Base-by-base conservation (phyloP, 2,888 invertebrate species). In the Lampropteryx suffumata region DNA sequence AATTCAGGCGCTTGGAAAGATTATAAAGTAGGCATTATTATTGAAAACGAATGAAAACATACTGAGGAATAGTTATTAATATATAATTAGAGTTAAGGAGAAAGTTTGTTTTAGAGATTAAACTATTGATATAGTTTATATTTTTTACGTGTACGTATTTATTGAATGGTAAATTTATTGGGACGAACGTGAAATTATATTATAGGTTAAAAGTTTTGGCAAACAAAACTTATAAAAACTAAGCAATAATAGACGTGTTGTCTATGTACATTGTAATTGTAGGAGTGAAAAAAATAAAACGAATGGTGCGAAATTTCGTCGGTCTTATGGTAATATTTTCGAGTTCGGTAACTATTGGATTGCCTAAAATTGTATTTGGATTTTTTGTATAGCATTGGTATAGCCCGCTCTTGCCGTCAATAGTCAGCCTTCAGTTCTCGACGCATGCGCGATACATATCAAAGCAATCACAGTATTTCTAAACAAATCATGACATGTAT, bases 61-160 rank as follows among this genome's bases (percentile, higher is more conserved):
- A 86, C 85, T 85, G 89, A 88, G 82, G 76, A 83, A 89, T 90
- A 89, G 89, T 88, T 88, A 90, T 88, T 89, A 89, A 90, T 90
- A 90, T 89, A 89, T 89, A 87, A 87, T 86, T 89, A 89, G 87
- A 58, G 52, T 80, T 71, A 82, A 84, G 82, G 63, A 59, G 62
- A 75, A 88, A 85, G 89, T 90, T 90, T 89, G 89, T 90, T 90
- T 90, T 89, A 88, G 89, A 90, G 89, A 90, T 90, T 90, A 89
- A 90, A 90, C 90, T 90, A 90, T 90, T 84, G 83, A 90, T 88
- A 90, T 90, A 90, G 90, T 90, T 90, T 90, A 90, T 90, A 90
- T 90, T 90, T 90, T 90, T 89, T 90, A 90, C 90, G 84, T 90
- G 87, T 90, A 89, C 84, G 89, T 90, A 90, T 89, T 90, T 90